Evolutionary conservation across 1,140 invertebrate species (phyloP), one percentile per base, ranked within the genome.

Genomic region (Drosophila bocqueti): DNA sequence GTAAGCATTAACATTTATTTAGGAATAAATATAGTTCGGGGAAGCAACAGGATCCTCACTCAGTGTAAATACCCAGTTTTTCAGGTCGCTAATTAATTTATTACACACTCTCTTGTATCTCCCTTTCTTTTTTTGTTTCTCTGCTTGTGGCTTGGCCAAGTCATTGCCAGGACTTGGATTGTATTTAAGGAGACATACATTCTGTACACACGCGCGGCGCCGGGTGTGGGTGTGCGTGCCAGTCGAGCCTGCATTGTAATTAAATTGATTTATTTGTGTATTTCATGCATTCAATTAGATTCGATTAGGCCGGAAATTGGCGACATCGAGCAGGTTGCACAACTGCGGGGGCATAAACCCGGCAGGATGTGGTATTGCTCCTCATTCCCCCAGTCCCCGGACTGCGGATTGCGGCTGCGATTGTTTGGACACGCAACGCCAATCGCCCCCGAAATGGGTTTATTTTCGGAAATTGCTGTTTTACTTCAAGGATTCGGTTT

Each of bases 401-500:
- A 24, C 24, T 24, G 2, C 3, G 24, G 46, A 16, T 49, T 61
- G 83, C 62, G 75, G 57, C 77, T 79, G 80, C 83, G 68, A 74
- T 74, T 73, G 71, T 61, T 61, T 74, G 69, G 57, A 74, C 71
- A 87, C 83, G 83, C 83, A 87, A 87, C 72, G 78, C 46, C 66
- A 90, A 81, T 79, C 68, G 57, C 68, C 78, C 69, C 55, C 52
- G 2, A 24, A 76, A 83, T 83, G 52, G 54, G 76, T 87, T 87
- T 89, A 89, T 90, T 89, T 89, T 90, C 63, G 81, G 81, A 89
- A 75, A 83, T 89, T 72, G 74, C 59, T 87, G 84, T 79, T 81
- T 89, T 84, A 89, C 84, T 87, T 87, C 81, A 81, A 68, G 84
- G 84, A 69, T 81, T 84, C 50, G 60, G 49, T 66, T 78, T 59